phyloP scores from a whole-genome alignment of 2,113 vertebrate species.

The Clarias batrachus region DNA sequence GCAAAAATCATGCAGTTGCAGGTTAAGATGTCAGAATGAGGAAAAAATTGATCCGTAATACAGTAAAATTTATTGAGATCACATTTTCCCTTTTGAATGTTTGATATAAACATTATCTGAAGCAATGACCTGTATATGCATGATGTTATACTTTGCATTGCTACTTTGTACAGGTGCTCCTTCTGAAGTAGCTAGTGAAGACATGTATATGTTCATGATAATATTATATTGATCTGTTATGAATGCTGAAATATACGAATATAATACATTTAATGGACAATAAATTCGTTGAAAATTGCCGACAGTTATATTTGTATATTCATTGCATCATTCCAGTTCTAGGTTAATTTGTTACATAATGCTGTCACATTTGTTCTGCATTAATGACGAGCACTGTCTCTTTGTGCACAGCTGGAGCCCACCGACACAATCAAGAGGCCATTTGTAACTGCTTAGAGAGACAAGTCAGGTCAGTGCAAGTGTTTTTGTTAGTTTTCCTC shows the following conservation, averaged over 20 bases:
- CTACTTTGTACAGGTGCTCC: not conserved
- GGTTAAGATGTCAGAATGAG: not conserved
- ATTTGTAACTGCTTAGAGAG: constrained; percentile 37
- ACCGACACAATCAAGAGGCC: constrained; percentile 20
- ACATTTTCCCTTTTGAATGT: not conserved
- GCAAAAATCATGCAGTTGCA: not conserved
- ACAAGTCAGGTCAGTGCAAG: constrained; percentile 46
- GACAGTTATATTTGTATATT: not conserved
- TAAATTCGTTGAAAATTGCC: not conserved
- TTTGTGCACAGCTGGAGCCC: constrained; percentile 37
- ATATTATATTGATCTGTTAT: not conserved
- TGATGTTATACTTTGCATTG: not conserved
- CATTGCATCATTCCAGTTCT: constrained; percentile 13
- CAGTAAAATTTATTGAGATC: not conserved
- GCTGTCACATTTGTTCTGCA: constrained; percentile 34
- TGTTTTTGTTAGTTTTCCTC: constrained; percentile 34
- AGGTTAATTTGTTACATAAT: constrained; percentile 44
- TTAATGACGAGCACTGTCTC: constrained; percentile 31
- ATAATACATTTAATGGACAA: not conserved
- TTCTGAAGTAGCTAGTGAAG: not conserved
- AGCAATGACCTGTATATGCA: not conserved
- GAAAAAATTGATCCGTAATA: not conserved
- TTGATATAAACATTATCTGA: not conserved
- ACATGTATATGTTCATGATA: not conserved
- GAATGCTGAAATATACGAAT: not conserved